Conservation (phyloP, 1,140 invertebrate genomes). For the Bursaphelenchus mucronatus region DNA sequence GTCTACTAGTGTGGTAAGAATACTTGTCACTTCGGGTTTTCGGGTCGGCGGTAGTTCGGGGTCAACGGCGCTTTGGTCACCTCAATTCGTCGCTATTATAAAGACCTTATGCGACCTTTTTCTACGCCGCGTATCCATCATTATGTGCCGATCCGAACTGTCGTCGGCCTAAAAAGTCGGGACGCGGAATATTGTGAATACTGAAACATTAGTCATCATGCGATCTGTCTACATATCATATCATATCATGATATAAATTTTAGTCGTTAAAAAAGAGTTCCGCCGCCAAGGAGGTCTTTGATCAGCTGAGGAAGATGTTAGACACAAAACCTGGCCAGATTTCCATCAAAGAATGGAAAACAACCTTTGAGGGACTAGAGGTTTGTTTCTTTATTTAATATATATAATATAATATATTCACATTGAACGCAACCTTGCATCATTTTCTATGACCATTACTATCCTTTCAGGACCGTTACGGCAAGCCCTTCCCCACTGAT, state of each 20-base stretch:
- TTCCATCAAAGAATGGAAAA: slow-evolving; percentile 34
- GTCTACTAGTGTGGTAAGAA: slow-evolving; percentile 19
- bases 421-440: background rate
- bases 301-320: slow-evolving; percentile 8
- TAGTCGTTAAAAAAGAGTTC: slow-evolving; percentile 21
- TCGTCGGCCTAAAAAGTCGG: too few species aligned
- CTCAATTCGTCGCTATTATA: too few species aligned
- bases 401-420: slow-evolving; percentile 25
- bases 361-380: slow-evolving; percentile 29
- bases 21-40: too few species aligned
- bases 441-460: background rate
- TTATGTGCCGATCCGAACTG: too few species aligned
- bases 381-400: slow-evolving; percentile 17
- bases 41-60: too few species aligned
- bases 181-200: too few species aligned
- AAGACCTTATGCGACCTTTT: too few species aligned
- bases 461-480: slow-evolving; percentile 31
- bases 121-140: too few species aligned
- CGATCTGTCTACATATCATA: too few species aligned
- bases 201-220: too few species aligned
- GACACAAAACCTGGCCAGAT: slow-evolving; percentile 17
- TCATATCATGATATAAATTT: slow-evolving; percentile 5
- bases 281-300: slow-evolving; percentile 27
- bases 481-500: slow-evolving; percentile 62
- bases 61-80: too few species aligned